phyloP scores from a whole-genome alignment of 2,888 invertebrate species.

The Stomorhina lunata region DNA sequence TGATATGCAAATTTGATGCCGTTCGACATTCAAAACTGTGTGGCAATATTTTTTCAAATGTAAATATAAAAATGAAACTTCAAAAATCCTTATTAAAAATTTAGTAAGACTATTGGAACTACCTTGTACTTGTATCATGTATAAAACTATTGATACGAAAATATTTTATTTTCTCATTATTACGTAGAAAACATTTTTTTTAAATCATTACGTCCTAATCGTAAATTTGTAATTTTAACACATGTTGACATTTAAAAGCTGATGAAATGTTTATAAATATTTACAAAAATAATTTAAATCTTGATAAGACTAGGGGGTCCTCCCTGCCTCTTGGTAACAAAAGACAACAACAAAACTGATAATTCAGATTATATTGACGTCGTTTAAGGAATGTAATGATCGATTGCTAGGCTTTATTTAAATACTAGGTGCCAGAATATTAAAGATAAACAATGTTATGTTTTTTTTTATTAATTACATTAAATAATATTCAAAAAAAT shows the following conservation, averaged over 20 bases:
- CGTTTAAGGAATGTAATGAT: background rate
- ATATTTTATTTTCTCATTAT: no score
- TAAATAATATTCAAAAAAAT: background rate
- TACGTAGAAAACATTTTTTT: no score
- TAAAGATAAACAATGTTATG: background rate
- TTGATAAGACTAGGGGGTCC: conserved; percentile 55
- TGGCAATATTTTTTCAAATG: no score
- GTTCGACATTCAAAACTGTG: no score
- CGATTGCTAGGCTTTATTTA: conserved; percentile 7
- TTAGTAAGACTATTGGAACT: no score
- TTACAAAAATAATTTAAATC: conserved; percentile 12
- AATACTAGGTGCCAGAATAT: conserved; percentile 2
- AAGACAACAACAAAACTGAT: conserved; percentile 27
- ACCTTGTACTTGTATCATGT: no score
- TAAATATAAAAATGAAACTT: no score
- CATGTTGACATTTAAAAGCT: background rate
- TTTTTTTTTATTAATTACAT: background rate
- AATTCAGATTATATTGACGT: conserved; percentile 49
- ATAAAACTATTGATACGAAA: no score
- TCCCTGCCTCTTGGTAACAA: conserved; percentile 45
- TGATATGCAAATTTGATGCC: no score
- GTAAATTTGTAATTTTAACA: background rate
- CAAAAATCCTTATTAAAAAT: no score
- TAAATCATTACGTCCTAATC: background rate
- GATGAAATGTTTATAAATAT: conserved; percentile 39